A percentile compares a stretch with the other conserved stretches of the same genome.
Conservation (phyloP, 2,797 vertebrate species). For the Phylloscopus collybita region DNA sequence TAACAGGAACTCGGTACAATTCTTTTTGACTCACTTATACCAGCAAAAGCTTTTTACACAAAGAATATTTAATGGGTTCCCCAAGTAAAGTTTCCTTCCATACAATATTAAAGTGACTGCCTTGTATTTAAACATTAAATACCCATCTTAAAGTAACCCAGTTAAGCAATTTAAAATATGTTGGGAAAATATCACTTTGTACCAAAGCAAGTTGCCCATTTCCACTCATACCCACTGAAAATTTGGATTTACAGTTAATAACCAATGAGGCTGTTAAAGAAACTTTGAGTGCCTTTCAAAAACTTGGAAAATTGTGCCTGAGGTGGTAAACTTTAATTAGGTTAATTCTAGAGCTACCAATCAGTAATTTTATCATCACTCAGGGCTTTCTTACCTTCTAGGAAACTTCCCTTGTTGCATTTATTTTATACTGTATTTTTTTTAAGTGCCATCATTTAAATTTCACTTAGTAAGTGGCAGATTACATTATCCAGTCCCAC, state of each 20-base stretch:
- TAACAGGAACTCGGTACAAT: constrained; percentile 14
- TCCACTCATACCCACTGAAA: constrained; percentile 60
- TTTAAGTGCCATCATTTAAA: constrained; percentile 96
- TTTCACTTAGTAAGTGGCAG: constrained; percentile 96
- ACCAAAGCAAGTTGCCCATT: constrained; percentile 79
- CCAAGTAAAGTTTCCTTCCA: constrained; percentile 58
- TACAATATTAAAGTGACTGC: constrained; percentile 60
- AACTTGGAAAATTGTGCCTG: constrained; percentile 80
- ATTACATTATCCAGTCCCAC: constrained; percentile 91
- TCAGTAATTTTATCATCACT: constrained; percentile 78
- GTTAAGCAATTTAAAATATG: constrained; percentile 53
- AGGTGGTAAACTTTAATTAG: constrained; percentile 80
- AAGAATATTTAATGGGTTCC: constrained; percentile 18
- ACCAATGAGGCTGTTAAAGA: constrained; percentile 74
- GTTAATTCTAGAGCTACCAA: constrained; percentile 81
- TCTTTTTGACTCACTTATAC: constrained; percentile 6
- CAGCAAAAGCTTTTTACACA: constrained; percentile 14
- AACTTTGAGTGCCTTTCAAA: constrained; percentile 84
- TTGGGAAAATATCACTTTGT: constrained; percentile 59
- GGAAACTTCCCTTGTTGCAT: constrained; percentile 75
- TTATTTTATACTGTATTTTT: constrained; percentile 81
- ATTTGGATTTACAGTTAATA: constrained; percentile 77
- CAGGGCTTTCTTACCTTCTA: constrained; percentile 84
- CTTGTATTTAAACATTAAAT: constrained; percentile 69
- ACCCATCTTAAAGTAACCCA: constrained; percentile 59